Conservation (phyloP, 1,140 invertebrate species). For the Eurosta solidaginis region DNA sequence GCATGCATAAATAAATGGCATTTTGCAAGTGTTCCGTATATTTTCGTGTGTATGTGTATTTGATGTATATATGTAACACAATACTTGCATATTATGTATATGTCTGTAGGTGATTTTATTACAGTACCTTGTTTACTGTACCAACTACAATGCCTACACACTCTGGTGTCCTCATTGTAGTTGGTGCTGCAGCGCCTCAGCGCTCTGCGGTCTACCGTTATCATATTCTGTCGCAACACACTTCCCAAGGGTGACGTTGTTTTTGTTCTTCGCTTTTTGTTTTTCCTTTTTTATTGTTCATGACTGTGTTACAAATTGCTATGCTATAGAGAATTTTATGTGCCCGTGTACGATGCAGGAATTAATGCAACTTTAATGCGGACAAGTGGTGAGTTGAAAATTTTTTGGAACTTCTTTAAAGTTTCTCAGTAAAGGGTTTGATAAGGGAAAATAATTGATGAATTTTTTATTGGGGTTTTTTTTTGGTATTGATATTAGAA, state of each 20-base stretch:
- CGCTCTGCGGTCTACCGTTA: not conserved
- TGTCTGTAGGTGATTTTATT: not conserved
- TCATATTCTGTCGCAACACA: conserved; percentile 4
- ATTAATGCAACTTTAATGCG: not conserved
- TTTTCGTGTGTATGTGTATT: not conserved
- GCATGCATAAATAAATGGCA: too few relatives aligned
- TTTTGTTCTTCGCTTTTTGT: not conserved
- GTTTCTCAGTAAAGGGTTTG: not conserved
- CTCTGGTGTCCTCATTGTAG: not conserved
- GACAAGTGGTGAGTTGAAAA: not conserved
- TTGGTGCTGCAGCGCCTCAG: not conserved
- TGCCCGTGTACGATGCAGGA: not conserved
- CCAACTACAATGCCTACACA: too few relatives aligned
- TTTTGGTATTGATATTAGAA: too few relatives aligned
- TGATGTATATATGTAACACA: too few relatives aligned
- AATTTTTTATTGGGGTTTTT: too few relatives aligned
- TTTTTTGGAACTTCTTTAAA: not conserved
- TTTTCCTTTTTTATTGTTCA: not conserved
- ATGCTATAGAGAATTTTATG: not conserved
- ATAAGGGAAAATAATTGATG: too few relatives aligned
- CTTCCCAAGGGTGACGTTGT: conserved; percentile 6
- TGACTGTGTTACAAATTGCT: not conserved
- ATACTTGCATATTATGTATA: too few relatives aligned
- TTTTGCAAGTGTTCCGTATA: not conserved
- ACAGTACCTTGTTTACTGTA: too few relatives aligned